Evolutionary conservation across 2,113 vertebrate species (phyloP).

Genomic region (Vidua macroura): DNA sequence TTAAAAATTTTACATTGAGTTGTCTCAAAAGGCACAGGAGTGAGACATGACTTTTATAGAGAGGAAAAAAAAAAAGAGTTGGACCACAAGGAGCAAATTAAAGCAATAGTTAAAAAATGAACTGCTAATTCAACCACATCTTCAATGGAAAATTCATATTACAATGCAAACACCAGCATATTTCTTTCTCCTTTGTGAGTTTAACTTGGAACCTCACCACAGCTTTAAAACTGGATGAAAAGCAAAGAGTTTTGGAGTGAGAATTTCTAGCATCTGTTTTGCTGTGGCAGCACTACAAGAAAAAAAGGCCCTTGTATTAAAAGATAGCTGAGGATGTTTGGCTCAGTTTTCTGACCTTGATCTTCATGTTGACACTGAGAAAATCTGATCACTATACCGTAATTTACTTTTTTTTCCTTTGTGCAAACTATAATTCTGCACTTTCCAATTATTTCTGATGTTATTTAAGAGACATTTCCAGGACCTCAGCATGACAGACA

Average conservation of each 20-base stretch:
- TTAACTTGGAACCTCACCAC: background rate
- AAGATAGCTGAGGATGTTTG: conserved; percentile 62
- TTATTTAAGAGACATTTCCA: background rate
- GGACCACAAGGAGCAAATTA: conserved; percentile 67
- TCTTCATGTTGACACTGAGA: conserved; percentile 24
- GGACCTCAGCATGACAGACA: background rate
- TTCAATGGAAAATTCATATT: conserved; percentile 50
- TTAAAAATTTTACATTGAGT: background rate
- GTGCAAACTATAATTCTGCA: background rate
- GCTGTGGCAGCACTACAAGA: conserved; percentile 19
- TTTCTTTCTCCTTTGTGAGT: background rate
- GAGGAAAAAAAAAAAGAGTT: background rate
- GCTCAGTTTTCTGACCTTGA: conserved; percentile 48
- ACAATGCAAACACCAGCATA: conserved; percentile 28
- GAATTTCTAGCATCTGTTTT: conserved; percentile 43
- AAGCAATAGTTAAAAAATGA: conserved; percentile 56
- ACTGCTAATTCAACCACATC: conserved; percentile 45
- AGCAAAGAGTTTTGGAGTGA: conserved; percentile 61
- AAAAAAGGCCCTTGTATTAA: conserved; percentile 29
- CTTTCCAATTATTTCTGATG: conserved; percentile 4
- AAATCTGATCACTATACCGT: conserved; percentile 13
- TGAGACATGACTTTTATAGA: conserved; percentile 3
- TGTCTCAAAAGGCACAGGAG: background rate
- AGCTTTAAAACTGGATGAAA: conserved; percentile 51
- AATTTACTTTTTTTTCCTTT: conserved; percentile 36